These are phyloP conservation scores for Panagrolaimus sp. DNA, from an alignment of 1,140 invertebrate genomes.

Conservation along the genomic window DNA sequence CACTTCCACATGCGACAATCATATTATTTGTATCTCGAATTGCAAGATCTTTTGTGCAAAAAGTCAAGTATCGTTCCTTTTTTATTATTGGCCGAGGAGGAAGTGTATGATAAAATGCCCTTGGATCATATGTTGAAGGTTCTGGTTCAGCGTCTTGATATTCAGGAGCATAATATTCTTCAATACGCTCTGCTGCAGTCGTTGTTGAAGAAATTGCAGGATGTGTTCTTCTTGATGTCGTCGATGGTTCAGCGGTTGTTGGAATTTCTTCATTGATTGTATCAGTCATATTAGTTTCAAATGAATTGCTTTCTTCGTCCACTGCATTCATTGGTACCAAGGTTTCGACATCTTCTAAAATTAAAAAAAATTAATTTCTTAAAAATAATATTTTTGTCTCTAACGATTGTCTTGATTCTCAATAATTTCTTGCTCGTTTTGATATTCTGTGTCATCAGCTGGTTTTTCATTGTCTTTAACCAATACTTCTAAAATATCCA, in stretches of 20 bases:
- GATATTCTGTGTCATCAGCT: neutral
- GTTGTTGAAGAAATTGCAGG: neutral
- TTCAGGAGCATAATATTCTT: neutral
- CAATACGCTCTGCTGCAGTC: neutral
- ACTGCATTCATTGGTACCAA: constrained; percentile 19
- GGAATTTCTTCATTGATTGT: constrained; percentile 12
- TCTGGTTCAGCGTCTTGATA: constrained; percentile 5
- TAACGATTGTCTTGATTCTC: neutral
- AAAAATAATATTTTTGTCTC: neutral
- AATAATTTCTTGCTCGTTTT: neutral
- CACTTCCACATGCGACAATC: constrained; percentile 48
- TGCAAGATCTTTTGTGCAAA: constrained; percentile 50
- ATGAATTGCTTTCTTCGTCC: neutral
- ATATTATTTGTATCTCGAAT: constrained; percentile 47
- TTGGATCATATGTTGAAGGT: constrained; percentile 34
- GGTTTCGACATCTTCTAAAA: constrained; percentile 15
- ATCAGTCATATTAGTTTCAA: neutral
- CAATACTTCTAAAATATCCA: too few species aligned
- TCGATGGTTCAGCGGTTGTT: constrained; percentile 16
- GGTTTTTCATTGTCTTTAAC: too few species aligned
- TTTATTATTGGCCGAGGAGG: constrained; percentile 16
- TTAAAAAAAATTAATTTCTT: neutral
- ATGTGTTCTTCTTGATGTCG: constrained; percentile 2
- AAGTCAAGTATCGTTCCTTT: constrained; percentile 42
- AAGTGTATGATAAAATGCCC: constrained; percentile 38